Conservation (phyloP, 2,797 vertebrate genomes). For the Poeciliopsis infans region DNA sequence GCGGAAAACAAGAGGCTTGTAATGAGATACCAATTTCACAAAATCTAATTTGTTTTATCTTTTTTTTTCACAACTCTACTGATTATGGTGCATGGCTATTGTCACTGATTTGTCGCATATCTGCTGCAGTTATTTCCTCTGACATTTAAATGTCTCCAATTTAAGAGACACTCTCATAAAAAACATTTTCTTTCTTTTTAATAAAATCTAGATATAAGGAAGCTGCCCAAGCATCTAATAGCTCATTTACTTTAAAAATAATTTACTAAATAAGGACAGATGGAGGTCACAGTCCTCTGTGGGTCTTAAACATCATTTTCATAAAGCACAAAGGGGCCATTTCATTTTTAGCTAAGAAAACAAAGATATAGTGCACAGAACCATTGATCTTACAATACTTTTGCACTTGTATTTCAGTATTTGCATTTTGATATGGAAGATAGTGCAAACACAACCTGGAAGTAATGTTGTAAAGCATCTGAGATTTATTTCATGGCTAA, state of each 20-base stretch:
- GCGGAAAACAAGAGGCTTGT: not conserved
- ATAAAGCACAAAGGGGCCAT: constrained; percentile 2
- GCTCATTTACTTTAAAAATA: constrained; percentile 51
- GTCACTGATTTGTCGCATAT: constrained; percentile 20
- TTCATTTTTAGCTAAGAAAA: constrained; percentile 21
- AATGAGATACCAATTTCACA: constrained; percentile 6
- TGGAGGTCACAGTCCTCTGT: constrained; percentile 24
- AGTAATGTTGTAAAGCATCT: not conserved
- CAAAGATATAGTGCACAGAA: not conserved
- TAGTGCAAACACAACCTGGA: not conserved
- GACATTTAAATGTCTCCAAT: constrained; percentile 56
- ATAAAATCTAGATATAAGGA: constrained; percentile 25
- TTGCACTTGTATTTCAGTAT: not conserved
- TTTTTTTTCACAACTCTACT: constrained; percentile 27
- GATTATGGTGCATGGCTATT: constrained; percentile 12
- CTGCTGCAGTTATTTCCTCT: constrained; percentile 20
- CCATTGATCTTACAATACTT: not conserved
- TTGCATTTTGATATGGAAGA: not conserved
- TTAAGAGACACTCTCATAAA: constrained; percentile 48
- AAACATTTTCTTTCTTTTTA: constrained; percentile 11
- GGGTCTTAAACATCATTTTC: constrained; percentile 21
- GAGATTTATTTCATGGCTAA: not conserved
- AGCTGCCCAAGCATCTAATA: constrained; percentile 40
- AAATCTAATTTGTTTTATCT: constrained; percentile 44
- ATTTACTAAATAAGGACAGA: constrained; percentile 46